phyloP scores from a whole-genome alignment of 2,797 vertebrate genomes.

The Neomorphus geoffroyi region DNA sequence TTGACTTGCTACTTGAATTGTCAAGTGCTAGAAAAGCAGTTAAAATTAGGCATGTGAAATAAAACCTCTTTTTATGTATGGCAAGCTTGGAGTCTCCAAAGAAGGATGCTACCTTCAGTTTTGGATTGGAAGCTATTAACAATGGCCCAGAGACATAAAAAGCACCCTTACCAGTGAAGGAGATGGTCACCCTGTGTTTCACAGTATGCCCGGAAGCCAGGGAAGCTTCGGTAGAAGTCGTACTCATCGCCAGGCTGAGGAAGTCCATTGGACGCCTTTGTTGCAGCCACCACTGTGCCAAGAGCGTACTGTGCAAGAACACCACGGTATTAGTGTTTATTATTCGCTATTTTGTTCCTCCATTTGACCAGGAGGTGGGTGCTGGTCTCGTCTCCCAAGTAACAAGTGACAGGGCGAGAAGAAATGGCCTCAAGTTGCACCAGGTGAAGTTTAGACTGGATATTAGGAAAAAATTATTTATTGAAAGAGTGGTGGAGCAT shows the following conservation, averaged over 20 bases:
- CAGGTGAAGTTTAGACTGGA: no score
- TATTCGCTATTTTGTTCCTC: not conserved
- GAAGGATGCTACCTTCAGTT: not conserved
- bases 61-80: not conserved
- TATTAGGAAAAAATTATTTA: no score
- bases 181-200: constrained; percentile 86
- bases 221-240: constrained; percentile 95
- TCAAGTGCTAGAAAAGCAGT: not conserved
- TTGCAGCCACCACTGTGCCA: constrained; percentile 86
- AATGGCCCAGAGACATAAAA: not conserved
- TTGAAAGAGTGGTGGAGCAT: no score
- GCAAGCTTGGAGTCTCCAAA: accelerated
- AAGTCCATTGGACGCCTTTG: constrained; percentile 87
- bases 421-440: no score
- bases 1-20: not conserved
- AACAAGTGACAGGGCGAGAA: no score
- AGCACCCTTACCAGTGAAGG: constrained; percentile 83
- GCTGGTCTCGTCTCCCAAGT: no score
- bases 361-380: not conserved
- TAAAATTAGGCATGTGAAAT: not conserved
- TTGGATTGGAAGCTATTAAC: not conserved
- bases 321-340: accelerated
- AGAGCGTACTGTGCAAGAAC: constrained; percentile 83
- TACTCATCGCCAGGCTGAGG: constrained; percentile 92
- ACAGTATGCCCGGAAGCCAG: constrained; percentile 90